Percentiles rank a stretch among this genome's conserved stretches.
phyloP scores from a whole-genome alignment of 2,113 vertebrate genomes.

The Xyliphius kryptos region DNA sequence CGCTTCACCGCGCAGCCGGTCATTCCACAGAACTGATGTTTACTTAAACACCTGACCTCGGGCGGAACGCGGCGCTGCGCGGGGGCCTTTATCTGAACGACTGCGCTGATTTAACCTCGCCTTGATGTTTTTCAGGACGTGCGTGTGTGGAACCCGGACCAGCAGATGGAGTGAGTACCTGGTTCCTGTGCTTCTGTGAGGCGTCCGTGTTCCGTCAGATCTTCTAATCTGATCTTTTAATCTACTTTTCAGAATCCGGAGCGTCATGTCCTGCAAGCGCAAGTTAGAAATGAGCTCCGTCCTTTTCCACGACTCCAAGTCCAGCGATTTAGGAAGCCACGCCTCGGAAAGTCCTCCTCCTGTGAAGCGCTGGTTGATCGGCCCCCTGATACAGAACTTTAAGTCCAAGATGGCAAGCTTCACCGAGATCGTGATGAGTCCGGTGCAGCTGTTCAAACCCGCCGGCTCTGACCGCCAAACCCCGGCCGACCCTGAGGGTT shows the following conservation, averaged over 20 bases:
- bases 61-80: too few species aligned
- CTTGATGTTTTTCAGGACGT: too few species aligned
- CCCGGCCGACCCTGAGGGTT: background rate
- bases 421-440: conserved; percentile 81
- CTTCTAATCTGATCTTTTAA: too few species aligned
- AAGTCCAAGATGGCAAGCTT: conserved; percentile 83
- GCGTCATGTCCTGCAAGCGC: conserved; percentile 3
- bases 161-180: too few species aligned
- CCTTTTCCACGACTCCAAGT: background rate
- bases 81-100: too few species aligned
- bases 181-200: too few species aligned
- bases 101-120: too few species aligned
- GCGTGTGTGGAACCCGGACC: too few species aligned
- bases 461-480: background rate
- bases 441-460: conserved; percentile 62
- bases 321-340: conserved; percentile 22
- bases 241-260: conserved; percentile 32
- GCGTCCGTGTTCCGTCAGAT: too few species aligned
- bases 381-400: conserved; percentile 74
- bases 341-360: conserved; percentile 34
- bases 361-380: conserved; percentile 69
- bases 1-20: background rate
- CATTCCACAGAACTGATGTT: too few species aligned
- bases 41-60: too few species aligned
- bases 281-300: background rate